Base-by-base conservation (phyloP, 2,113 vertebrate species). In the Dromaius novaehollandiae region DNA sequence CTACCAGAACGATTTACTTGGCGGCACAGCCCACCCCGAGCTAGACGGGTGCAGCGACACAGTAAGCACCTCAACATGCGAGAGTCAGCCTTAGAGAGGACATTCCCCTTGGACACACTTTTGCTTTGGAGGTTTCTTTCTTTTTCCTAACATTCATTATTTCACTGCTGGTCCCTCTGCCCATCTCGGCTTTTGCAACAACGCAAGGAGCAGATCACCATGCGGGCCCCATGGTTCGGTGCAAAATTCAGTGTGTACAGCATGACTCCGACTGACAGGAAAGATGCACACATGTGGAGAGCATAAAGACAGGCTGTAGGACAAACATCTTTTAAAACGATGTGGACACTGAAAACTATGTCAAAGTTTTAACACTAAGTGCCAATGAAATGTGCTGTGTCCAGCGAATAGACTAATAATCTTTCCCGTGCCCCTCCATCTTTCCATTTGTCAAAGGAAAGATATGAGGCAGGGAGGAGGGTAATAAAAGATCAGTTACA, bases 171-270 rank as follows among this genome's bases (percentile, higher is more conserved):
- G 74, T 56, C 32, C 50, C 48, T 82, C n/a, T 44, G 11, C 50
- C 42, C 28, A 84, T 81, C 50, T 80, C 50, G 36, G 40, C 50
- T 44, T 84, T 58, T 38, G 19, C 36, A 56, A n/a, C 36, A 74
- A 46, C 0, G 1, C 21, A 82, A 73, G 30, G 63, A 79, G 86
- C 14, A 0, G 1, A 71, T 30, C 30, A 48, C 30, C 6, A 63
- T 0, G 1, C 44, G 32, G 22, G 4, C 42, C 21, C 28, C 61
- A 53, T 3, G 44, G 9, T 34, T 65, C 85, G 61, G 11, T 64
- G 14, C 81, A 56, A 60, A 74, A 71, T 87, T 66, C 19, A 32
- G 75, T 19, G 25, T 65, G 40, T n/a, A 34, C 0, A 4, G 61
- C 32, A 60, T 28, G n/a, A 70, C 36, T 79, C 40, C 65, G 79